phyloP scores from a whole-genome alignment of 2,888 invertebrate genomes.

The Meteorus cinctellus region DNA sequence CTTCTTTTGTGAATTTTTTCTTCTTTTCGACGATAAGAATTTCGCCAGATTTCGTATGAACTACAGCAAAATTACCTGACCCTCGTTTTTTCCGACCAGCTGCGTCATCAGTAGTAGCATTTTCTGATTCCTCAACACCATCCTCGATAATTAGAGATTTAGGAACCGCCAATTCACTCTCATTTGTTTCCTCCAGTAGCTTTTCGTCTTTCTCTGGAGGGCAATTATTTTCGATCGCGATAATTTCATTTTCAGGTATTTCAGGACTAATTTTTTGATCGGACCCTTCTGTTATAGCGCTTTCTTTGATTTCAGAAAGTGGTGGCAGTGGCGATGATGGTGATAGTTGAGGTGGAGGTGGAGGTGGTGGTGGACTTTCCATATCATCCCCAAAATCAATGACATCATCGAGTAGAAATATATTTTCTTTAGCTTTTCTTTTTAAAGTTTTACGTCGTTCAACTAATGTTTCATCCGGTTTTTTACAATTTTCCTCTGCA shows the following conservation, averaged over 20 bases:
- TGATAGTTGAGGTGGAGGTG: neutral
- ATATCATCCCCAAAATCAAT: conserved; percentile 41
- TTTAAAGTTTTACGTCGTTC: conserved; percentile 42
- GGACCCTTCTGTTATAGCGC: neutral
- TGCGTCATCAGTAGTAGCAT: conserved; percentile 46
- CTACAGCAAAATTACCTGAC: conserved; percentile 67
- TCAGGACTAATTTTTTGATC: neutral
- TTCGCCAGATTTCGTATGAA: conserved; percentile 68
- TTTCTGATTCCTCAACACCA: conserved; percentile 34
- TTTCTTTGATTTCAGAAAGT: neutral
- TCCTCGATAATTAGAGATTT: neutral
- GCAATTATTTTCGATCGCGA: neutral
- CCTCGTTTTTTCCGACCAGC: conserved; percentile 61
- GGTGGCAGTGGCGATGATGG: conserved; percentile 1
- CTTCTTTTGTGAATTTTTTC: conserved; percentile 70
- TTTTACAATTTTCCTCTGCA: conserved; percentile 17
- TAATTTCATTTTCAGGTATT: neutral
- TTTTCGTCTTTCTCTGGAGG: neutral
- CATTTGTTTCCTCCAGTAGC: conserved; percentile 1
- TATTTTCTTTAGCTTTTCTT: conserved; percentile 46
- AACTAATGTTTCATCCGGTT: conserved; percentile 29
- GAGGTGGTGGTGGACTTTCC: conserved; percentile 31
- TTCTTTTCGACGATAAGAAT: conserved; percentile 70
- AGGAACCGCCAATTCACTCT: conserved; percentile 4
- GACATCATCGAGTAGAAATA: conserved; percentile 43